Evolutionary conservation across 2,888 invertebrate species (phyloP).

Genomic region (Eremobia ochroleuca): DNA sequence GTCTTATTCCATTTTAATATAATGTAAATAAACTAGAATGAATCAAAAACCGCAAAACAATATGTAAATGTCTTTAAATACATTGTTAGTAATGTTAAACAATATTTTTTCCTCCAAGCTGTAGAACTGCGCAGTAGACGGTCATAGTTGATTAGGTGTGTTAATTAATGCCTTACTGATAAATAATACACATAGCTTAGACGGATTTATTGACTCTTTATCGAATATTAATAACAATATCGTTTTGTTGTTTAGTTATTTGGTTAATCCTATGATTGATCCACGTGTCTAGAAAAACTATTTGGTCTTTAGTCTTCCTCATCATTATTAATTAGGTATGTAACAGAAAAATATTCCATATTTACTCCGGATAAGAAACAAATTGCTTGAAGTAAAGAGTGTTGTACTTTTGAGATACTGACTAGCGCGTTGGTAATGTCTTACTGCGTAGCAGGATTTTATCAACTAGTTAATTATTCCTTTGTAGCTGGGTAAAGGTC

Average conservation of each 20-base stretch:
- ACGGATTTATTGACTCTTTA: conserved; percentile 67
- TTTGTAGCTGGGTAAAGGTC: background rate
- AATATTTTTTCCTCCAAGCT: conserved; percentile 69
- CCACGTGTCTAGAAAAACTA: conserved; percentile 21
- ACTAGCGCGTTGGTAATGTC: background rate
- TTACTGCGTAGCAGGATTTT: conserved; percentile 31
- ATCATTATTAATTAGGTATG: conserved; percentile 37
- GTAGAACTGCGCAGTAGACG: conserved; percentile 73
- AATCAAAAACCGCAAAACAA: conserved; percentile 52
- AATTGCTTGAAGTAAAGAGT: conserved; percentile 17
- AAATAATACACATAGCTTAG: conserved; percentile 68
- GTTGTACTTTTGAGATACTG: conserved; percentile 28
- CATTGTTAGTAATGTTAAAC: conserved; percentile 61
- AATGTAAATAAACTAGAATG: conserved; percentile 32
- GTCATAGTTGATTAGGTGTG: conserved; percentile 70
- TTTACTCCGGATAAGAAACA: background rate
- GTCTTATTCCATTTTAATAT: conserved; percentile 12
- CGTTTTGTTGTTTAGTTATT: conserved; percentile 46
- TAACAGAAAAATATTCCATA: conserved; percentile 40
- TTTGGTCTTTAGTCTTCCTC: background rate
- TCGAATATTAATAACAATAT: conserved; percentile 60
- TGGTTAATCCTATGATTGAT: conserved; percentile 34
- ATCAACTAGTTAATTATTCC: conserved; percentile 8
- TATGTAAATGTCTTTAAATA: conserved; percentile 59
- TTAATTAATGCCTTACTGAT: conserved; percentile 74